Evolutionary conservation across 2,888 invertebrate genomes (phyloP).

Genomic region (Sclerodermus sp.): DNA sequence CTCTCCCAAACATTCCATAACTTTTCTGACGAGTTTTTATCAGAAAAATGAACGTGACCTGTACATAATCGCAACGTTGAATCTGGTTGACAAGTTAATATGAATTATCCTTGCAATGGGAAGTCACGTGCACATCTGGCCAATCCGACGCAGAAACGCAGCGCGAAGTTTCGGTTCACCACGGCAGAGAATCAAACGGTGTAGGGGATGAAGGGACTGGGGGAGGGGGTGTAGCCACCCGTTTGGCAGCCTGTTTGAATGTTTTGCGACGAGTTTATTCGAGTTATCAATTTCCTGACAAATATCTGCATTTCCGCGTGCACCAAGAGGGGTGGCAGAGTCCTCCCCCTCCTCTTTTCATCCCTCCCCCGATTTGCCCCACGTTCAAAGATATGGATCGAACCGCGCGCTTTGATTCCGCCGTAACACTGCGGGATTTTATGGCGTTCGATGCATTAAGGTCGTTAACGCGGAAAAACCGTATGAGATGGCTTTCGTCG

Average conservation of each 20-base stretch:
- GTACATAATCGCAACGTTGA: no score
- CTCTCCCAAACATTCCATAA: no score
- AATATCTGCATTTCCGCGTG: conserved; percentile 51
- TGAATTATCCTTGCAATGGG: no score
- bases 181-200: no score
- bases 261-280: conserved; percentile 54
- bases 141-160: neutral
- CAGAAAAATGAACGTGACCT: no score
- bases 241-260: conserved; percentile 40
- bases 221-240: conserved; percentile 4
- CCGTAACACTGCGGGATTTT: conserved; percentile 4
- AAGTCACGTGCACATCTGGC: no score
- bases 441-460: conserved; percentile 2
- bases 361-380: neutral
- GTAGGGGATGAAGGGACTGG: neutral
- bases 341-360: neutral
- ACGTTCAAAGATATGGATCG: neutral
- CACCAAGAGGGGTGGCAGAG: neutral
- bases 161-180: neutral
- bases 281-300: conserved; percentile 56
- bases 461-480: conserved; percentile 6
- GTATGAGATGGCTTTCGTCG: no score
- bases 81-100: no score
- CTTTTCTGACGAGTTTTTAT: no score
- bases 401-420: neutral